Conservation (phyloP, 2,113 vertebrate species). For the Saccopteryx bilineata region DNA sequence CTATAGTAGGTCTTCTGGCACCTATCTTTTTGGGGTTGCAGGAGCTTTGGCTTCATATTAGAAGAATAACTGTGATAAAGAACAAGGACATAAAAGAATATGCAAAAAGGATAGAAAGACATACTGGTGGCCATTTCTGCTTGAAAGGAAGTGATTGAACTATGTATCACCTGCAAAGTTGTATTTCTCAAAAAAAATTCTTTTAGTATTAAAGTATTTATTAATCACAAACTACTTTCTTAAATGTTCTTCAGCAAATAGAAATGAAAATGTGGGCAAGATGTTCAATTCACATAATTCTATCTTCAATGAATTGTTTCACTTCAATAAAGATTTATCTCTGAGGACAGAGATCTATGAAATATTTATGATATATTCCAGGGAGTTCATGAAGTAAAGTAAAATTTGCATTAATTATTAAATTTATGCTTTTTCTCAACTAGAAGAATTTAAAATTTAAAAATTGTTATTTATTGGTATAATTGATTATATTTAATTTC, state of each 20-base stretch:
- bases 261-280: background rate
- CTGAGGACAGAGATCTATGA: background rate
- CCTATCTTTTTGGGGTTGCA: background rate
- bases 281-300: conserved; percentile 26
- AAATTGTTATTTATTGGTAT: conserved; percentile 50
- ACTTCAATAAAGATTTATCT: conserved; percentile 31
- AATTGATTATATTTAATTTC: conserved; percentile 39
- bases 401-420: conserved; percentile 44
- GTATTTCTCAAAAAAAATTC: background rate
- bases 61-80: background rate
- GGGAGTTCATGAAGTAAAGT: conserved; percentile 16
- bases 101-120: background rate
- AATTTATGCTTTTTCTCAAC: conserved; percentile 34
- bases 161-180: background rate
- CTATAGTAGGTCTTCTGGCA: background rate
- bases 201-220: background rate
- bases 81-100: background rate
- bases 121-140: background rate
- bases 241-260: background rate
- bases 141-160: background rate
- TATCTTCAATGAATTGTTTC: conserved; percentile 3
- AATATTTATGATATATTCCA: conserved; percentile 26
- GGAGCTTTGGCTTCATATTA: background rate
- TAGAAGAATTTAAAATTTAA: conserved; percentile 29
- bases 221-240: conserved; percentile 1